Base-by-base conservation (phyloP, 2,888 invertebrate genomes). In the Neoascia interrupta region DNA sequence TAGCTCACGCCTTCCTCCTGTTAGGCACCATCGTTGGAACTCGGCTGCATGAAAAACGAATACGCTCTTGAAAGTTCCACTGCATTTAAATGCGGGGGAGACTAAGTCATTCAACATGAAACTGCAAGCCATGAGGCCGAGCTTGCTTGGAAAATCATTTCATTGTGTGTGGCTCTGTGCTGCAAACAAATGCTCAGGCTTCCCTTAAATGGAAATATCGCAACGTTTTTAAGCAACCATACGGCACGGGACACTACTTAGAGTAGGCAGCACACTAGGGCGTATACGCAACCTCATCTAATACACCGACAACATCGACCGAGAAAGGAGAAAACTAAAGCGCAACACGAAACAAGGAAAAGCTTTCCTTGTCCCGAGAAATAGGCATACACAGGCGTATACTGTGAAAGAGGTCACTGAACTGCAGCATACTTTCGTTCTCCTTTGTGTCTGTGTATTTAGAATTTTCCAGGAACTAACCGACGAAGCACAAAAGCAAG, bases 201-300 rank as follows among this genome's bases (percentile, higher is more conserved):
- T 31, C 41, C 16, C 31, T 68, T 31, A 21, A 10, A n/a, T 39
- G 18, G 18, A 63, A 56, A 75, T 58, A 31, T 69, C 36, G 60
- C n/a, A n/a, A n/a, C n/a, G n/a, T n/a, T n/a, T n/a, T n/a, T n/a
- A n/a, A n/a, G n/a, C n/a, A n/a, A n/a, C n/a, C n/a, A n/a, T n/a
- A n/a, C n/a, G n/a, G n/a, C n/a, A n/a, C n/a, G n/a, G n/a, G n/a
- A n/a, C n/a, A n/a, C 63, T 56, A 66, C 18, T 16, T 34, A 28
- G 5, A 6, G 43, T 43, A 41, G 28, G 36, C 34, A 21, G 11
- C n/a, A 10, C 16, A 15, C 18, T 6, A 5, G 28, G 70, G 70
- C 76, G 76, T 76, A 70, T 76, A 76, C 76, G 76, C 53, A 76
- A 76, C 76, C 64, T 70, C 51, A 58, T 23, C 34, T 51, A 75